Conservation (phyloP, 2,113 vertebrate species). For the Mustela nigripes region DNA sequence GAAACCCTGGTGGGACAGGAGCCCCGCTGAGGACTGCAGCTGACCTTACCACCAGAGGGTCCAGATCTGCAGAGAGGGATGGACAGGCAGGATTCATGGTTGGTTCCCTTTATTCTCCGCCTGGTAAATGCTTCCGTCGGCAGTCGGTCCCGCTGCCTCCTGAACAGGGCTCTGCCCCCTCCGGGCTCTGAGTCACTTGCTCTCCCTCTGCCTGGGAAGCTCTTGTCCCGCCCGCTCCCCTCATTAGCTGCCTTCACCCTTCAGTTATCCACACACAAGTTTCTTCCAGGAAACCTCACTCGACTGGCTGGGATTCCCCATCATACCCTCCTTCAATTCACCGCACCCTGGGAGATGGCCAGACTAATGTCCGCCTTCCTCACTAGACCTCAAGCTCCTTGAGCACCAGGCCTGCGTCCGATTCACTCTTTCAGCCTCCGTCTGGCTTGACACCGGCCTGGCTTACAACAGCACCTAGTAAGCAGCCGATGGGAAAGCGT, state of each 20-base stretch:
- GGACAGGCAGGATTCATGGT: accelerated
- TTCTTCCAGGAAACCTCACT: background rate
- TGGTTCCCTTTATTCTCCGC: too few species aligned
- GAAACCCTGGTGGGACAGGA: accelerated
- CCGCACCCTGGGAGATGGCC: background rate
- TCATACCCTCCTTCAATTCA: background rate
- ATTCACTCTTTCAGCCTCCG: too few species aligned
- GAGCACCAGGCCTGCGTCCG: background rate
- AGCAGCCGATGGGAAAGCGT: background rate
- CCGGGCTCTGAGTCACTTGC: background rate
- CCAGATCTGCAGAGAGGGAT: accelerated
- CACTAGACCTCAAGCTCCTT: background rate
- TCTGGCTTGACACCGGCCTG: too few species aligned
- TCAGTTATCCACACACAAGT: background rate
- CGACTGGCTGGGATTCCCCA: background rate
- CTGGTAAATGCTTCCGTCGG: background rate
- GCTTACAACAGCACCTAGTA: background rate
- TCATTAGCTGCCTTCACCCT: accelerated
- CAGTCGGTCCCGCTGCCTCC: too few species aligned
- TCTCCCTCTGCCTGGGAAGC: background rate
- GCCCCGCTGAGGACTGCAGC: background rate
- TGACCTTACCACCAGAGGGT: background rate
- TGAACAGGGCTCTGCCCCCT: background rate
- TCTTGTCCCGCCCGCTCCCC: background rate
- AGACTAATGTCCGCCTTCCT: background rate